Percentiles rank a stretch among this genome's conserved stretches.
Conservation (phyloP, 2,113 vertebrate genomes). For the Cottus gobio region DNA sequence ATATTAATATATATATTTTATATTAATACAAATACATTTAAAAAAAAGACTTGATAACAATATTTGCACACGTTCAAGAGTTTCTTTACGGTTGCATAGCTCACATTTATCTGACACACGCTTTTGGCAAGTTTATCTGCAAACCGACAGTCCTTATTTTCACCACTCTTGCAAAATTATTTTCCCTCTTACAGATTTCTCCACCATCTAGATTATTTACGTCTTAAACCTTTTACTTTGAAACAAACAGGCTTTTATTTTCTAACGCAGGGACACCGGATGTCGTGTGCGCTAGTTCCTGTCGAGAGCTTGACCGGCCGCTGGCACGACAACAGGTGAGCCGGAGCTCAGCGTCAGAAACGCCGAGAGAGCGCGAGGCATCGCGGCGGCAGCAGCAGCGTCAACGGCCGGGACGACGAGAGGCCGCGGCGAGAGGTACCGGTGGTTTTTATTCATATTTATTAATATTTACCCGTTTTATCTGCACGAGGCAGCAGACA, state of each 20-base stretch:
- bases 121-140: too few species aligned
- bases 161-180: too few species aligned
- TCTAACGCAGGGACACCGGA: not conserved
- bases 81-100: too few species aligned
- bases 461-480: not conserved
- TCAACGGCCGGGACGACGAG: not conserved
- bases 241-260: constrained; percentile 36
- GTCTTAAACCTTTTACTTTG: constrained; percentile 30
- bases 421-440: constrained; percentile 20
- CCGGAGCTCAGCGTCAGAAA: not conserved
- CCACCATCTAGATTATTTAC: not conserved
- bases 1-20: too few species aligned
- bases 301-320: not conserved
- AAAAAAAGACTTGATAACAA: too few species aligned
- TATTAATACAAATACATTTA: too few species aligned
- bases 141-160: too few species aligned
- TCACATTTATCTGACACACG: too few species aligned
- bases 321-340: constrained; percentile 39
- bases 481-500: too few species aligned
- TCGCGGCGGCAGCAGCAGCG: not conserved
- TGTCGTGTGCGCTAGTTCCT: not conserved
- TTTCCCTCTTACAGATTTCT: too few species aligned
- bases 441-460: not conserved
- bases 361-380: not conserved
- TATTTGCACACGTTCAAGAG: too few species aligned